These are phyloP conservation scores for Drosophila carrolli DNA, from an alignment of 1,140 invertebrate species.

Conservation along the genomic window DNA sequence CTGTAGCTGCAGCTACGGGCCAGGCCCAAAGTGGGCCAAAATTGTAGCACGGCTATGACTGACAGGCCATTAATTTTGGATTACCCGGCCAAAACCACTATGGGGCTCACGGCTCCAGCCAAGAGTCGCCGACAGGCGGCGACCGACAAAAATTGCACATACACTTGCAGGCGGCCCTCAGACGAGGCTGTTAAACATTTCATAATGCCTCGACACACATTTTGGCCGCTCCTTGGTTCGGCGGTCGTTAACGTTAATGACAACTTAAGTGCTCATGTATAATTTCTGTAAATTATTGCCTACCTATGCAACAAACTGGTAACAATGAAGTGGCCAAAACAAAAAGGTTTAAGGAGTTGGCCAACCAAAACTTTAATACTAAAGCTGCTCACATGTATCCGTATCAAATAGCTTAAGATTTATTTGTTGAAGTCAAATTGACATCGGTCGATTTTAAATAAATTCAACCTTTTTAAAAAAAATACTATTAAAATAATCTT, in stretches of 20 bases:
- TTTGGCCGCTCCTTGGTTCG: slow-evolving; percentile 29
- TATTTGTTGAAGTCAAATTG: too few species aligned
- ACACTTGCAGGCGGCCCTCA: slow-evolving; percentile 50
- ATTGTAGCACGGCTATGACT: slow-evolving; percentile 67
- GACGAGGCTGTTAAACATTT: slow-evolving; percentile 57
- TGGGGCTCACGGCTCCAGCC: slow-evolving; percentile 29
- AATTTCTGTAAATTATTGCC: slow-evolving; percentile 76
- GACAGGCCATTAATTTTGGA: slow-evolving; percentile 81
- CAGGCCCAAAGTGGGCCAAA: slow-evolving; percentile 45
- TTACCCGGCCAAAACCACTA: slow-evolving; percentile 62
- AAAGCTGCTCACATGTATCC: too few species aligned
- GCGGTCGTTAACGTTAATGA: slow-evolving; percentile 78
- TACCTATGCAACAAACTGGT: slow-evolving; percentile 48
- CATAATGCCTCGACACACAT: slow-evolving; percentile 56
- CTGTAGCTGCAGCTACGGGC: slow-evolving; percentile 29
- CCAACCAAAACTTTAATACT: background rate
- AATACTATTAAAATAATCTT: too few species aligned
- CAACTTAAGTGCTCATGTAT: slow-evolving; percentile 81
- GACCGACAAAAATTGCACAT: slow-evolving; percentile 49
- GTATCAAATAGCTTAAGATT: too few species aligned
- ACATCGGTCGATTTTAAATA: too few species aligned
- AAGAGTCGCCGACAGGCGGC: slow-evolving; percentile 39
- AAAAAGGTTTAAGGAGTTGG: background rate
- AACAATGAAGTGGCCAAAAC: slow-evolving; percentile 23
- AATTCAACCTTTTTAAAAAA: too few species aligned